Percentiles rank a stretch among this genome's conserved stretches.
Conservation (phyloP, 2,113 vertebrate species). For the Tupaia chinensis region DNA sequence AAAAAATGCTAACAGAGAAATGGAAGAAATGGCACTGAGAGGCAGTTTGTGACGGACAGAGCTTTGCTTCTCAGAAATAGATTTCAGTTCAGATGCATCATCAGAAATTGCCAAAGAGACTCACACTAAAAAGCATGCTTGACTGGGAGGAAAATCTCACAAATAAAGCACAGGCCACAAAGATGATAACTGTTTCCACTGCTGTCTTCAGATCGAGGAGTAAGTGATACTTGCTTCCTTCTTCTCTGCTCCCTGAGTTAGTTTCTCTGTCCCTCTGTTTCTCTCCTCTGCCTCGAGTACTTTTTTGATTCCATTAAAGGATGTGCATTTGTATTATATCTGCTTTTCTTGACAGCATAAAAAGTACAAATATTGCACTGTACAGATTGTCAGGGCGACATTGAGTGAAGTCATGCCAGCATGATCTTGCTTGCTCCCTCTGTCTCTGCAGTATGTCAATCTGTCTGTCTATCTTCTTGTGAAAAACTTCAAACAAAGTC, state of each 20-base stretch:
- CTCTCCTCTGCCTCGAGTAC: neutral
- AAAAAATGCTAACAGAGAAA: neutral
- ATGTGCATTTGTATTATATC: neutral
- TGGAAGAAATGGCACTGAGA: neutral
- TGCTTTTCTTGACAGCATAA: neutral
- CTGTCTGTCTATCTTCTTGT: neutral
- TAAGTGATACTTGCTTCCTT: neutral
- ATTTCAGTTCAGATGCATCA: neutral
- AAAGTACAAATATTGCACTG: neutral
- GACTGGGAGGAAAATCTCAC: neutral
- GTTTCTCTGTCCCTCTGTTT: neutral
- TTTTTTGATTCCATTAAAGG: neutral
- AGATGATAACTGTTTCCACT: neutral
- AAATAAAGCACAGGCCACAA: neutral
- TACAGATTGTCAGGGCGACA: neutral
- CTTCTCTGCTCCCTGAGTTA: neutral
- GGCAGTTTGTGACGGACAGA: neutral
- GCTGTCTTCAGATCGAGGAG: neutral
- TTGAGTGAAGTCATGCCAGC: neutral
- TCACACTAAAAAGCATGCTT: neutral
- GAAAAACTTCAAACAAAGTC: too few relatives aligned
- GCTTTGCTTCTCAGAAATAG: constrained; percentile 31
- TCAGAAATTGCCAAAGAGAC: neutral
- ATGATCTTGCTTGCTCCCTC: neutral
- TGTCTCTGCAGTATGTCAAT: too few relatives aligned